Evolutionary conservation across 2,797 vertebrate genomes (phyloP), one percentile per base, ranked within the genome.

Genomic region (Hybognathus amarus): DNA sequence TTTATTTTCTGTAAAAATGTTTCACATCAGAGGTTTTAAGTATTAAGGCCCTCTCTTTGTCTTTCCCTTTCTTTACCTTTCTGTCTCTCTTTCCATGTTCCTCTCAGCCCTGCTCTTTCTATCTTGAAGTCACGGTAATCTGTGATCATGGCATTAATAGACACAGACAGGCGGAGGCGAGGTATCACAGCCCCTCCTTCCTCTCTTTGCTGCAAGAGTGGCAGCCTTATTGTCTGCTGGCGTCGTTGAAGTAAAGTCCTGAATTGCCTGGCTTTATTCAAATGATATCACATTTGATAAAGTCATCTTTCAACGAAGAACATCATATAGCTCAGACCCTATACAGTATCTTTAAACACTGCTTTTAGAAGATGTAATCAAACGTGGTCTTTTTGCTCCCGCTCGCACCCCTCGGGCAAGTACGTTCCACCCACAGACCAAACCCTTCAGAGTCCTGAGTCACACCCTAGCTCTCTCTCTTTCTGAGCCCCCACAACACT

Each of bases 251-350:
- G 82, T 70, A 78, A 71, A 83, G 76, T 63, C 56, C 42, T 27
- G 67, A 83, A 78, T 50, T 36, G 42, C 54, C 22, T 33, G 10
- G 22, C 56, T 63, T 70, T 83, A 61, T 78, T 83, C 40, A 70
- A 69, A 78, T 77, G 0, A 50, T 61, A 36, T 77, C 68, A 69
- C 54, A 63, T 83, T 59, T 83, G 66, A 83, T 77, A 59, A 97
- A 97, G 97, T 98, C 96, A 96, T 96, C 94, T 64, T n/a, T 83
- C 22, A 50, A 24, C 1, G 15, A 11, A 61, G 64, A 78, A 71
- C 77, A 71, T 78, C 40, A 78, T 83, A 70, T 63, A 70, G 54
- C 42, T 70, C 50, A 68, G 50, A 52, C 80, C 59, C 33, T 56
- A n/a, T 78, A 61, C 64, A 63, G 82, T 78, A 77, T 47, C 30